Evolutionary conservation across 2,888 invertebrate genomes (phyloP).

Genomic region (Exephanes ischioxanthus): DNA sequence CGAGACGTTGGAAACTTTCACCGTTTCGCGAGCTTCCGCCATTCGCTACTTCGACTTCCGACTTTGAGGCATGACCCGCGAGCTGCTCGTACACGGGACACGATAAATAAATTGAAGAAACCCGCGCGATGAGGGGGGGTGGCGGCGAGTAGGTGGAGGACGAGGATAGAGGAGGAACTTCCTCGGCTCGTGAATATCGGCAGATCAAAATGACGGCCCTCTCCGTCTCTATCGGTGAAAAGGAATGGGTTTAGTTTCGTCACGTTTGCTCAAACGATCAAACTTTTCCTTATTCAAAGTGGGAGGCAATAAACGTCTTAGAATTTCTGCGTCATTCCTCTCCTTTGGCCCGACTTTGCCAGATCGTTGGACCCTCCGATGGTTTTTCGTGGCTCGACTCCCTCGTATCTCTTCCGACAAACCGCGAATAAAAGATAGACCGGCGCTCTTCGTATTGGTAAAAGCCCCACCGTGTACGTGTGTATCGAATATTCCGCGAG

Average conservation of each 20-base stretch:
- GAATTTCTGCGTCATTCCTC: slow-evolving; percentile 58
- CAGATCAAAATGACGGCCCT: slow-evolving; percentile 57
- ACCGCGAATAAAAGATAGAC: slow-evolving; percentile 25
- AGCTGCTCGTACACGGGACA: slow-evolving; percentile 28
- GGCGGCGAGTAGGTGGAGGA: background rate
- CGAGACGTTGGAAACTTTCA: slow-evolving; percentile 68
- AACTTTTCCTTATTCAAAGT: slow-evolving; percentile 66
- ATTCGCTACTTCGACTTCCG: slow-evolving; percentile 71
- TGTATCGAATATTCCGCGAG: slow-evolving; percentile 76
- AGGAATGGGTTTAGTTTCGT: slow-evolving; percentile 65
- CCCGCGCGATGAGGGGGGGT: background rate
- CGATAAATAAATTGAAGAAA: slow-evolving; percentile 51
- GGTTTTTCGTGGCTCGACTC: slow-evolving; percentile 44
- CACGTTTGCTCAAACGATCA: slow-evolving; percentile 66
- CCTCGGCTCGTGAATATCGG: slow-evolving; percentile 53
- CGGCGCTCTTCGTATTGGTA: background rate
- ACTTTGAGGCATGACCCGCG: slow-evolving; percentile 67
- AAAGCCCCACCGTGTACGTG: slow-evolving; percentile 29
- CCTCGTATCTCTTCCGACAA: background rate
- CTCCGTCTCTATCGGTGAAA: slow-evolving; percentile 46
- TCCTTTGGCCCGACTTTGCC: slow-evolving; percentile 50
- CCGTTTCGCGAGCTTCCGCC: slow-evolving; percentile 60
- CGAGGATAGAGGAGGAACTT: slow-evolving; percentile 24
- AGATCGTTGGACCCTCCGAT: slow-evolving; percentile 46
- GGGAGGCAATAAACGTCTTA: slow-evolving; percentile 63